phyloP scores from a whole-genome alignment of 2,113 vertebrate genomes.

The Sorex araneus region DNA sequence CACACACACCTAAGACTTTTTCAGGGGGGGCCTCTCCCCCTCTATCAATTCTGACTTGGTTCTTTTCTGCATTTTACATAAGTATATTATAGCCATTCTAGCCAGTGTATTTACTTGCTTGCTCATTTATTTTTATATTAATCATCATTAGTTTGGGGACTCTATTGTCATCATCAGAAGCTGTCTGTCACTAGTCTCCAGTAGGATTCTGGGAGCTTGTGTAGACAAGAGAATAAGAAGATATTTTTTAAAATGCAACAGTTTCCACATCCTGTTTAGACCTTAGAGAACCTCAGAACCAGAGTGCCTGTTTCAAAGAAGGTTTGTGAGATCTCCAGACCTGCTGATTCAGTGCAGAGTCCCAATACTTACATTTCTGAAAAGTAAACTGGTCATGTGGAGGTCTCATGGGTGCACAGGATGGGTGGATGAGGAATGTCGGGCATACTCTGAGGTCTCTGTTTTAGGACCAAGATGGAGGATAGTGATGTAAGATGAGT shows the following conservation, averaged over 20 bases:
- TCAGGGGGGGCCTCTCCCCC: not conserved
- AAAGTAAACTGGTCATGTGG: not conserved
- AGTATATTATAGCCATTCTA: not conserved
- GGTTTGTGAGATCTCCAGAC: not conserved
- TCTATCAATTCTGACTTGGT: not conserved
- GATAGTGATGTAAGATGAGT: not conserved
- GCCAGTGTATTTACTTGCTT: not conserved
- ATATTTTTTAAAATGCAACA: not conserved
- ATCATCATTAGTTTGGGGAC: constrained; percentile 27
- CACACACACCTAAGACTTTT: not conserved
- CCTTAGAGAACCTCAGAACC: not conserved
- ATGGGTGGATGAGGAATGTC: not conserved
- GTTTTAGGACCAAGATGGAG: not conserved
- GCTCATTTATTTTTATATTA: not conserved
- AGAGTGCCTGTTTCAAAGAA: not conserved
- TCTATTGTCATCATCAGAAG: not conserved
- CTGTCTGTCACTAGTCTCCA: not conserved
- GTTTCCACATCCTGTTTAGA: not conserved
- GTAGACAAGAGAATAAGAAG: not conserved
- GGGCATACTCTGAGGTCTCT: not conserved
- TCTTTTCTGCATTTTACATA: not conserved
- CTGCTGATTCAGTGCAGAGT: not conserved
- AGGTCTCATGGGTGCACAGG: not conserved
- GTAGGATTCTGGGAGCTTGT: not conserved
- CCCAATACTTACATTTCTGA: not conserved